Percentiles rank a stretch among this genome's conserved stretches.
These are phyloP conservation scores for Poicephalus gulielmi DNA, from an alignment of 2,113 vertebrate genomes.

Conservation along the genomic window DNA sequence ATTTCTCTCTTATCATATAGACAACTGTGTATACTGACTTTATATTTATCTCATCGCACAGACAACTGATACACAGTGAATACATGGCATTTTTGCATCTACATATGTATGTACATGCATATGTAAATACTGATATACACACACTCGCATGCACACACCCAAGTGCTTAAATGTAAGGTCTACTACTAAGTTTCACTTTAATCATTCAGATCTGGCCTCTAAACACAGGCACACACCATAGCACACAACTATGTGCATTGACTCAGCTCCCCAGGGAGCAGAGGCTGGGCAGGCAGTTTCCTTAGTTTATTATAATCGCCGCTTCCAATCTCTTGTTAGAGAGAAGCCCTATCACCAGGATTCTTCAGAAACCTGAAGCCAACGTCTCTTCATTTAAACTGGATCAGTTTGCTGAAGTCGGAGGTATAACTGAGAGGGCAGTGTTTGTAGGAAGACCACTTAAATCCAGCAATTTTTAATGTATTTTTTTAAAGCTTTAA, in stretches of 20 bases:
- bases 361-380: background rate
- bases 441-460: background rate
- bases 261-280: conserved; percentile 3
- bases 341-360: background rate
- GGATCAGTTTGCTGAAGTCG: background rate
- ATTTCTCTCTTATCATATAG: background rate
- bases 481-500: background rate
- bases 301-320: background rate
- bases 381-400: background rate
- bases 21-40: background rate
- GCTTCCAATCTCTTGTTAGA: background rate
- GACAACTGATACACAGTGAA: background rate
- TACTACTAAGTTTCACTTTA: background rate
- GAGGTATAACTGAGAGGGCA: background rate
- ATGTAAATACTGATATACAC: too few relatives aligned
- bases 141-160: background rate
- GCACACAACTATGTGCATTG: background rate
- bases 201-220: background rate
- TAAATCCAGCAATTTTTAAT: background rate
- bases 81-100: background rate
- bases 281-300: background rate
- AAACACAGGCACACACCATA: background rate
- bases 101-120: rapidly evolving
- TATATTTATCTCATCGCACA: background rate
- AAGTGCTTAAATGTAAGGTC: background rate